Conservation (phyloP, 2,888 invertebrate genomes). For the Eupithecia centaureata region DNA sequence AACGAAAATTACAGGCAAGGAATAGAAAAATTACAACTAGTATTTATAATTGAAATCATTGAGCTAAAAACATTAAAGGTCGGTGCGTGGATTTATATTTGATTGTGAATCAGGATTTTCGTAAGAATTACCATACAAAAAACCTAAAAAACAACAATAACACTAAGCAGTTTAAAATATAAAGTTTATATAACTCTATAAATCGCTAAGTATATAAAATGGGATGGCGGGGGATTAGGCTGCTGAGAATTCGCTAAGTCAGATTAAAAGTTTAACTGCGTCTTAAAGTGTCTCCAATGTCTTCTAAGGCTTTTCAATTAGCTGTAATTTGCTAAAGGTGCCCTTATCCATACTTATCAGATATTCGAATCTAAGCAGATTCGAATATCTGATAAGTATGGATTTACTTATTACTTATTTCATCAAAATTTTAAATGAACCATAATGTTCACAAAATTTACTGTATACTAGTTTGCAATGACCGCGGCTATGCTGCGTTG, state of each 20-base stretch:
- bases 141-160: conserved; percentile 4
- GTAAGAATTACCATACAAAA: neutral
- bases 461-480: too few species aligned
- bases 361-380: neutral
- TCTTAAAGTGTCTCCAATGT: neutral
- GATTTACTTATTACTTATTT: too few species aligned
- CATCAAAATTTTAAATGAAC: too few species aligned
- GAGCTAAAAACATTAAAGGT: too few species aligned
- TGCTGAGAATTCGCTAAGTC: conserved; percentile 18
- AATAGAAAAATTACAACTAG: too few species aligned
- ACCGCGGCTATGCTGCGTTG: too few species aligned
- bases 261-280: conserved; percentile 24
- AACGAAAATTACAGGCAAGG: too few species aligned
- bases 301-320: conserved; percentile 5
- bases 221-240: conserved; percentile 18
- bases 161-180: neutral
- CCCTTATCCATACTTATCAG: neutral
- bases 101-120: too few species aligned
- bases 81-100: too few species aligned
- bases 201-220: conserved; percentile 15
- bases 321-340: conserved; percentile 1
- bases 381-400: too few species aligned
- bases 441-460: too few species aligned
- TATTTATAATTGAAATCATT: too few species aligned
- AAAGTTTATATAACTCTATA: conserved; percentile 1